Conservation (phyloP, 1,140 invertebrate species). For the Pseudobourletiella spinata region DNA sequence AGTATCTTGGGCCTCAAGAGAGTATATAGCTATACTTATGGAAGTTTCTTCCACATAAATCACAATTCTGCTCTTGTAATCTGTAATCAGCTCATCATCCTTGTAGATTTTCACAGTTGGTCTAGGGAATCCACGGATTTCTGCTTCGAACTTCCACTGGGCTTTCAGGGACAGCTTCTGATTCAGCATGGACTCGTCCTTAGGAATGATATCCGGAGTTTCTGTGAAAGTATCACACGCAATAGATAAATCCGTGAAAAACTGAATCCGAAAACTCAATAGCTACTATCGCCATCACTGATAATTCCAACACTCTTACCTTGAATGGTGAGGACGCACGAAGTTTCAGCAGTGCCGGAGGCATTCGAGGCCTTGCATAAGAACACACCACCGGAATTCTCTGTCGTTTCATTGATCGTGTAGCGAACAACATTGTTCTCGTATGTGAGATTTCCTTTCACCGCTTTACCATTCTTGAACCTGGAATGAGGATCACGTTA, state of each 20-base stretch:
- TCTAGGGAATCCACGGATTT: slow-evolving; percentile 55
- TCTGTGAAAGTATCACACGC: not conserved
- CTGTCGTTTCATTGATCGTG: slow-evolving; percentile 56
- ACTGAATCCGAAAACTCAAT: too few species aligned
- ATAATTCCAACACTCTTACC: slow-evolving; percentile 37
- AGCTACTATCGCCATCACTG: too few species aligned
- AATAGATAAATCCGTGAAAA: too few species aligned
- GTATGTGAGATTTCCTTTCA: slow-evolving; percentile 46
- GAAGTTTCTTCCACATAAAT: slow-evolving; percentile 50
- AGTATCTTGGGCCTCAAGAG: slow-evolving; percentile 51
- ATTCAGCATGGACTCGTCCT: slow-evolving; percentile 46
- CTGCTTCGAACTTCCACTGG: slow-evolving; percentile 53
- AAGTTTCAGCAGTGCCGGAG: slow-evolving; percentile 59
- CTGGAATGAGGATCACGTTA: too few species aligned
- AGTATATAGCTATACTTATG: slow-evolving; percentile 53
- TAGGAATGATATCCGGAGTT: not conserved
- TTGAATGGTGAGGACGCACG: slow-evolving; percentile 54
- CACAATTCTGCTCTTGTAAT: slow-evolving; percentile 42
- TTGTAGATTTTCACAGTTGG: slow-evolving; percentile 57
- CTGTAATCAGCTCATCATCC: slow-evolving; percentile 48
- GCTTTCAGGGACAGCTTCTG: slow-evolving; percentile 53
- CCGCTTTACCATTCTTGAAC: slow-evolving; percentile 44
- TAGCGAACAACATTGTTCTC: slow-evolving; percentile 67
- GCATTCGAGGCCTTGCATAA: slow-evolving; percentile 62
- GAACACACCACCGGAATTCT: slow-evolving; percentile 57